Base-by-base conservation (phyloP, 37 sponge, comb jelly and placozoan genomes). In the Aplysina aerophoba region DNA sequence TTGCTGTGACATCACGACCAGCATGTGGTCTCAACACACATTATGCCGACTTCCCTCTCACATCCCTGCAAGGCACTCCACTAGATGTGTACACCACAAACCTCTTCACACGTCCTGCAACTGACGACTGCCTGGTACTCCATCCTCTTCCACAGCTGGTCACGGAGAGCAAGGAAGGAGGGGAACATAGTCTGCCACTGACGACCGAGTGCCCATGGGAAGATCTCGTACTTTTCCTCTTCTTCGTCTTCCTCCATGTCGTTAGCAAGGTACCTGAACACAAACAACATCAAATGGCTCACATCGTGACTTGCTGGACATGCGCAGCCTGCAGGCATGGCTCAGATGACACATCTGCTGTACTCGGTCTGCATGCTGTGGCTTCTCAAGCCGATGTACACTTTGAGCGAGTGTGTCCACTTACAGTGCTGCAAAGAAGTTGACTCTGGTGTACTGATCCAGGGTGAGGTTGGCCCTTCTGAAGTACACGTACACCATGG, bases 171-270 rank as follows among this genome's bases (percentile, higher is more conserved):
- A 39, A 95, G 89, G 80, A 95, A 90, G 1, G 41, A 39, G 0
- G 88, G 90, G 63, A 89, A 92, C 73, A 56, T 50, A 14, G 53
- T 81, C 79, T 79, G 84, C 95, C 95, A 95, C 0, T 56, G 56
- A 53, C 63, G 60, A 3, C 95, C 95, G 13, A 95, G 83, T 15
- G 91, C 95, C 93, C 95, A 95, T 0, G 95, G 89, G 55, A 95
- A 92, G 41, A 95, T 91, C 73, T 92, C 95, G 37, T 92, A 90
- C 73, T 95, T 95, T 61, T 90, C 89, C 39, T 95, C 93, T 55
- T 95, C 95, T 19, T 94, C 92, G 50, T 95, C 95, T 77, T 95
- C 95, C 67, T 95, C 95, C 89, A 95, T 95, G 34, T 95, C 95
- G 61, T 90, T 90, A 16, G 95, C 95, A 8, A 95, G 86, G 65